phyloP scores from a whole-genome alignment of 2,797 vertebrate species.

The Crocodylus rhombifer region DNA sequence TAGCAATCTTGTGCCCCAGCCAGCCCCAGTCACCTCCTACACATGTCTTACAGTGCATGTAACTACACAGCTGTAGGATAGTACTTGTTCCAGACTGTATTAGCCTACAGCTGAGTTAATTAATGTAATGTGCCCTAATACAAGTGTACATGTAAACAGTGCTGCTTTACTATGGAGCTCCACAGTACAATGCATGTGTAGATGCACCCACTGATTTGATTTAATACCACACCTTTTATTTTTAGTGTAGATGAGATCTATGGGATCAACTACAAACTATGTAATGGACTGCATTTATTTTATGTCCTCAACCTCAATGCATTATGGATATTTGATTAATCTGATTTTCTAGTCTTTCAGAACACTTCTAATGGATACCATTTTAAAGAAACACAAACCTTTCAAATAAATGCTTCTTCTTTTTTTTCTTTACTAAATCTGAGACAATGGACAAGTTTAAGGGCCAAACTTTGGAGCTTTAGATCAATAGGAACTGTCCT shows the following conservation, averaged over 20 bases:
- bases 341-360: neutral
- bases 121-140: too few species aligned
- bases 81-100: too few species aligned
- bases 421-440: neutral
- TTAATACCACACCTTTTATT: neutral
- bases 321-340: neutral
- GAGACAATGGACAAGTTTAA: neutral
- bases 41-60: too few species aligned
- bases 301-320: neutral
- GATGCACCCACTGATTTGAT: neutral
- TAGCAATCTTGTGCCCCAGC: too few species aligned
- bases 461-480: neutral
- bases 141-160: too few species aligned
- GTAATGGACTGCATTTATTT: neutral
- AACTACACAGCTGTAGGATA: too few species aligned
- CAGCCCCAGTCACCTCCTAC: too few species aligned
- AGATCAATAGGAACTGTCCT: neutral
- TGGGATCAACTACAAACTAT: neutral
- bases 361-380: neutral
- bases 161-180: too few species aligned
- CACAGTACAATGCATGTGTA: too few species aligned
- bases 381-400: neutral
- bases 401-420: neutral
- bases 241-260: neutral
- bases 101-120: too few species aligned